Conservation (phyloP, 2,113 vertebrate genomes). For the Maccullochella peelii region DNA sequence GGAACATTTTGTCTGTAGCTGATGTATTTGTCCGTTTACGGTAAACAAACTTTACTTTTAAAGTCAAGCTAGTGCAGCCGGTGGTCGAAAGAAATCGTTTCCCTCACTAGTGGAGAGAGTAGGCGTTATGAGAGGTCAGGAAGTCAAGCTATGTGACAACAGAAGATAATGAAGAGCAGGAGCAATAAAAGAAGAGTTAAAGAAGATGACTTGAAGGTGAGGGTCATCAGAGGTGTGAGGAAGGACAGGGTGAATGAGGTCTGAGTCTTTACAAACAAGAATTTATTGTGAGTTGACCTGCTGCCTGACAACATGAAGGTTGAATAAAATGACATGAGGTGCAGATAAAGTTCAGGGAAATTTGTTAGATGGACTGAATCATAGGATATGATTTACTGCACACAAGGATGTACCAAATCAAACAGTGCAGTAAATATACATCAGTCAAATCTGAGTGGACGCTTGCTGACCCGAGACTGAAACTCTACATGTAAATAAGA, state of each 20-base stretch:
- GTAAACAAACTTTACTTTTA: background rate
- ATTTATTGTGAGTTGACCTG: conserved; percentile 18
- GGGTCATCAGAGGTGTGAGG: background rate
- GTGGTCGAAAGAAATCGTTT: background rate
- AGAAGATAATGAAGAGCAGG: conserved; percentile 20
- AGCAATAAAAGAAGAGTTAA: conserved; percentile 54
- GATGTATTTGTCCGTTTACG: background rate
- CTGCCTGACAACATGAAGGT: background rate
- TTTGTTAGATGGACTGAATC: background rate
- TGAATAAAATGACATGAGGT: background rate
- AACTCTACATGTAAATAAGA: background rate
- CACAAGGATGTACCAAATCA: background rate
- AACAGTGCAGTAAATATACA: background rate
- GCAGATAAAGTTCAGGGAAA: conserved; percentile 21
- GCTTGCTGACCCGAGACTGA: background rate
- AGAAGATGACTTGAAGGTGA: conserved; percentile 32
- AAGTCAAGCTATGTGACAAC: conserved; percentile 6
- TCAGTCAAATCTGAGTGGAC: background rate
- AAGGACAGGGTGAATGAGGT: conserved; percentile 33
- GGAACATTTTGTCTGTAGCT: background rate
- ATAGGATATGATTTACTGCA: background rate
- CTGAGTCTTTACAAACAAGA: conserved; percentile 13
- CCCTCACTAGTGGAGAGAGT: conserved; percentile 8
- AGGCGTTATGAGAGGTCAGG: background rate
- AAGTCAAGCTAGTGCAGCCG: background rate